Conservation (phyloP, 2,888 invertebrate genomes). For the Himalopsyche tibetana region DNA sequence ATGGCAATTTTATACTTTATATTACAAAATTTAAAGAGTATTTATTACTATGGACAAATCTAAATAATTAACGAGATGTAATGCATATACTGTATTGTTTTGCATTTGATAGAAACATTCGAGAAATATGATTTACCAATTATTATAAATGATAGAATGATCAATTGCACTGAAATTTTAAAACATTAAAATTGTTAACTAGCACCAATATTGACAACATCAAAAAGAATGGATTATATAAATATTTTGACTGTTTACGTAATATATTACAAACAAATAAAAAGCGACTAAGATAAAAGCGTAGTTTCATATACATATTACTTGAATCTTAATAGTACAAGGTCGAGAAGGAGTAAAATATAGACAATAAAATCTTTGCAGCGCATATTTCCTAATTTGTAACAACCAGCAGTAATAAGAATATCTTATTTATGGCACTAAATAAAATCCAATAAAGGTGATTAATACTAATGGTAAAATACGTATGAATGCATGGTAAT, state of each 20-base stretch:
- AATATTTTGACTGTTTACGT: background rate
- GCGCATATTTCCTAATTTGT: background rate
- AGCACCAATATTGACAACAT: background rate
- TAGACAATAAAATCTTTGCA: no score
- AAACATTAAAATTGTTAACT: constrained; percentile 6
- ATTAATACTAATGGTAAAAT: constrained; percentile 34
- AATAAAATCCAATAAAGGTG: background rate
- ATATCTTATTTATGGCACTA: constrained; percentile 29
- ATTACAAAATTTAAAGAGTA: no score
- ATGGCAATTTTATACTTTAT: no score
- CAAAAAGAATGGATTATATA: background rate
- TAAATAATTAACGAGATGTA: no score
- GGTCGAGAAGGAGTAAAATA: background rate
- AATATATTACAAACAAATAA: background rate
- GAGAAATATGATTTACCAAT: no score
- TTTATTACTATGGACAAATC: no score
- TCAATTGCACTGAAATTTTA: background rate
- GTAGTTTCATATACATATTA: background rate
- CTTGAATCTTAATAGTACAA: background rate
- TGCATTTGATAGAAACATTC: no score
- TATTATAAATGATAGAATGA: no score
- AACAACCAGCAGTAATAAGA: background rate
- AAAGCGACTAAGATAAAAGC: background rate
- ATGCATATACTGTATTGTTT: no score
- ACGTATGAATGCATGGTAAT: background rate